Percentiles rank a stretch among this genome's conserved stretches.
phyloP scores from a whole-genome alignment of 2,888 invertebrate genomes.

The Oscheius myriophilus region DNA sequence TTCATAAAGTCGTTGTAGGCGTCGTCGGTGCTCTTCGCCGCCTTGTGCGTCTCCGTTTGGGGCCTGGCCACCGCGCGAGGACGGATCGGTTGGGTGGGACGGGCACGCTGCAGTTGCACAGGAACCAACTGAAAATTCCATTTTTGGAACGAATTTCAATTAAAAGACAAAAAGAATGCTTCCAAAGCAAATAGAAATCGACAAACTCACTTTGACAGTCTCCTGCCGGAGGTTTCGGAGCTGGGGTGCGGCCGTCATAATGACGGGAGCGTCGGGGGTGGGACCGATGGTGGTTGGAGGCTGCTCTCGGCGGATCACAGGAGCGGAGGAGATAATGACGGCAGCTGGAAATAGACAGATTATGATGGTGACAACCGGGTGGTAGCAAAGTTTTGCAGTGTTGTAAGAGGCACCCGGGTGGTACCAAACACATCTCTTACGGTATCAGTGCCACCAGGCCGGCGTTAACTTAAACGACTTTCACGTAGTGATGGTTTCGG shows the following conservation, averaged over 20 bases:
- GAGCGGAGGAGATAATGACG: constrained; percentile 46
- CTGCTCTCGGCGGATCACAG: constrained; percentile 35
- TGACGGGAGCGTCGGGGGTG: constrained; percentile 25
- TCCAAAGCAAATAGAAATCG: neutral
- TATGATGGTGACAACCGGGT: too few species aligned
- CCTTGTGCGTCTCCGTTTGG: constrained; percentile 32
- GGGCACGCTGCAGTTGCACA: constrained; percentile 85
- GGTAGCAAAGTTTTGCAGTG: too few species aligned
- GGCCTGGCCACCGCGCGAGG: constrained; percentile 30
- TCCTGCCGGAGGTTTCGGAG: constrained; percentile 79
- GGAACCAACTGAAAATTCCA: constrained; percentile 71
- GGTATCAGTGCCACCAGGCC: too few species aligned
- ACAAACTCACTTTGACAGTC: constrained; percentile 78
- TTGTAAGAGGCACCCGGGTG: too few species aligned
- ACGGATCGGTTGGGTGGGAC: constrained; percentile 13
- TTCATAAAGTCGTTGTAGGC: constrained; percentile 98
- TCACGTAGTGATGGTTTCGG: too few species aligned
- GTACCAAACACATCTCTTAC: too few species aligned
- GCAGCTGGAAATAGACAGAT: constrained; percentile 18
- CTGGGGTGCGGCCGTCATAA: constrained; percentile 88
- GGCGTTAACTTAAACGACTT: too few species aligned
- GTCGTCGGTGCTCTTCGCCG: constrained; percentile 83
- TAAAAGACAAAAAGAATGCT: too few species aligned
- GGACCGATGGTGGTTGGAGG: constrained; percentile 24
- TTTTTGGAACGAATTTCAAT: neutral